Conservation (phyloP, 2,113 vertebrate genomes). For the western clawed frog (Xenopus tropicalis) region UCB_Xtro_10.0 CM004451.2:73775001-73775500, state of each 20-base stretch:
- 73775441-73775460: too few species aligned
- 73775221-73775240: slow-evolving; percentile 77
- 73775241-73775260: slow-evolving; percentile 69
- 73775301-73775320: slow-evolving; percentile 77
- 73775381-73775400: too few species aligned
- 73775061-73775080: slow-evolving; percentile 43
- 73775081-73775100: background rate
- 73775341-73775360: too few species aligned
- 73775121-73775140: slow-evolving; percentile 23
- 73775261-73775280: slow-evolving; percentile 68
- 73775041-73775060: slow-evolving; percentile 10
- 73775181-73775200: slow-evolving; percentile 12
- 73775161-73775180: slow-evolving; percentile 13
- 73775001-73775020: too few species aligned
- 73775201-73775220: slow-evolving; percentile 63
- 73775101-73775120: slow-evolving; percentile 14
- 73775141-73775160: too few species aligned
- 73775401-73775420: too few species aligned
- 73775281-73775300: slow-evolving; percentile 73
- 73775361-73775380: too few species aligned
- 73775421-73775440: too few species aligned
- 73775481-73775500: too few species aligned
- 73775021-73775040: slow-evolving; percentile 13
- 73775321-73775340: slow-evolving; percentile 83
- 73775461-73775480: too few species aligned